Percentiles rank a stretch among this genome's conserved stretches.
These are phyloP conservation scores for western clawed frog (Xenopus tropicalis) DNA, from an alignment of 2,113 vertebrate species.

Conservation along the genomic window UCB_Xtro_10.0 CM004445.2:113895001-113895500, in stretches of 20 bases:
- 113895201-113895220: slow-evolving; percentile 77
- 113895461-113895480: no score
- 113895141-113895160: slow-evolving; percentile 47
- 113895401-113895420: no score
- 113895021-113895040: slow-evolving; percentile 58
- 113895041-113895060: slow-evolving; percentile 61
- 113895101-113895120: slow-evolving; percentile 39
- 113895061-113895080: slow-evolving; percentile 57
- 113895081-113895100: slow-evolving; percentile 58
- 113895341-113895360: slow-evolving; percentile 7
- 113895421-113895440: no score
- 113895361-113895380: neutral
- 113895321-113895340: slow-evolving; percentile 58
- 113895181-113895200: slow-evolving; percentile 64
- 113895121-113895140: slow-evolving; percentile 50
- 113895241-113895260: slow-evolving; percentile 80
- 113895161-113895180: slow-evolving; percentile 49
- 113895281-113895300: slow-evolving; percentile 70
- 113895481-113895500: no score
- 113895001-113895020: slow-evolving; percentile 50
- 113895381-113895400: no score
- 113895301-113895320: slow-evolving; percentile 67
- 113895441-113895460: no score
- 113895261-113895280: slow-evolving; percentile 76
- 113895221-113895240: slow-evolving; percentile 79